Evolutionary conservation across 2,113 vertebrate genomes (phyloP).

Genomic region (Spilogale gracilis): DNA sequence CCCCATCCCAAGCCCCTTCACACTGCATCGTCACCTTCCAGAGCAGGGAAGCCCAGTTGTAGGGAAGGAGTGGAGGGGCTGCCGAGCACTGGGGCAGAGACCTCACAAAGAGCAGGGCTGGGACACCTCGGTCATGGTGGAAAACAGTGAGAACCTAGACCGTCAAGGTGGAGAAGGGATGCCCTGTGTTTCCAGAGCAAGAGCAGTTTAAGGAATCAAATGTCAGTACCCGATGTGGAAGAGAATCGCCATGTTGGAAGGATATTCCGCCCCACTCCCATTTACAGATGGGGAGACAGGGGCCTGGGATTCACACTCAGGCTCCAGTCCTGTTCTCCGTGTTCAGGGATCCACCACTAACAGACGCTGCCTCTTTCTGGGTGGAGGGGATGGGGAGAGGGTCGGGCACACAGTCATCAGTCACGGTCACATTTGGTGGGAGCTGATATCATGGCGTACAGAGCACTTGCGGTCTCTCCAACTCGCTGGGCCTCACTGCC

Average conservation of each 20-base stretch:
- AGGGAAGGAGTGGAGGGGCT: neutral
- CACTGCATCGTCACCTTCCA: neutral
- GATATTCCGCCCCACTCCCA: fast-evolving
- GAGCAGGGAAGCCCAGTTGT: neutral
- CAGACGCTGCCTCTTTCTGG: neutral
- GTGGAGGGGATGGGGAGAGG: no score
- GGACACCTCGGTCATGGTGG: fast-evolving
- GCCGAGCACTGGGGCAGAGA: neutral
- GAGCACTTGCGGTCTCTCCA: fast-evolving
- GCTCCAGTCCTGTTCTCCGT: neutral
- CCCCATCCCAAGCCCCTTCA: neutral
- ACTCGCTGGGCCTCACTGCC: neutral
- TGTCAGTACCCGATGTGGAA: fast-evolving
- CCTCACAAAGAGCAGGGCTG: neutral
- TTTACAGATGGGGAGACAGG: neutral
- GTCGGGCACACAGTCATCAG: fast-evolving
- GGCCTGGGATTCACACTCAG: neutral
- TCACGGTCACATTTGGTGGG: no score
- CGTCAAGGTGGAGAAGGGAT: no score
- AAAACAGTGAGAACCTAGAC: neutral
- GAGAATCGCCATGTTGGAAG: neutral
- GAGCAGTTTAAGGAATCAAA: no score
- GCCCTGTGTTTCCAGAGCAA: neutral
- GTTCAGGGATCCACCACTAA: fast-evolving
- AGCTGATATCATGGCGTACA: fast-evolving